Evolutionary conservation across 2,797 vertebrate species (phyloP).

Genomic region (Tapera naevia): DNA sequence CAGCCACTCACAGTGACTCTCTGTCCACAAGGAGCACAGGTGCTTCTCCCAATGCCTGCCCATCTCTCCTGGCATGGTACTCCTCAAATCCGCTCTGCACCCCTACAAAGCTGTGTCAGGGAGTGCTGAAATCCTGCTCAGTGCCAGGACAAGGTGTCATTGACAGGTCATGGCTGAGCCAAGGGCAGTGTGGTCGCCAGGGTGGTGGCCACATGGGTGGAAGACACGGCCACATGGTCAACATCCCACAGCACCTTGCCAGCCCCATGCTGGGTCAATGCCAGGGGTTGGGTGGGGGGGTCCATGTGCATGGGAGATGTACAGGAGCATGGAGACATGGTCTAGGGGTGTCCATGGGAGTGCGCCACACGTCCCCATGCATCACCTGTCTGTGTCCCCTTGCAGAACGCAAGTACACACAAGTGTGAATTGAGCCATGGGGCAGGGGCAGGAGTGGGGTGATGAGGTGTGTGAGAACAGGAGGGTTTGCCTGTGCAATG

Average conservation of each 20-base stretch:
- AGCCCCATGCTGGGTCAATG: background rate
- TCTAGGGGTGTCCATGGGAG: rapidly evolving
- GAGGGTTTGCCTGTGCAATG: background rate
- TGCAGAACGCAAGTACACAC: rapidly evolving
- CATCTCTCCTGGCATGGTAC: rapidly evolving
- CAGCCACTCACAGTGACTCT: rapidly evolving
- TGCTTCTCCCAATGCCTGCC: background rate
- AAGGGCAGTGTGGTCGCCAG: too few relatives aligned
- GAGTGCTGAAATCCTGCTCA: background rate
- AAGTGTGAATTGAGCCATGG: rapidly evolving
- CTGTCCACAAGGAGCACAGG: rapidly evolving
- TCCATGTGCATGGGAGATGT: too few relatives aligned
- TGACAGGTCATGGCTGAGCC: rapidly evolving
- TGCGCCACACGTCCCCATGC: rapidly evolving
- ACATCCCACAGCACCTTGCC: background rate
- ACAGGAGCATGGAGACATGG: rapidly evolving
- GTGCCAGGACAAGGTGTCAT: rapidly evolving
- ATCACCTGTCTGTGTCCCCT: too few relatives aligned
- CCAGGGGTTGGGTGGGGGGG: rapidly evolving
- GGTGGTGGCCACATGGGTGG: rapidly evolving
- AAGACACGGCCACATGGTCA: background rate
- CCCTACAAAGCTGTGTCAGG: background rate
- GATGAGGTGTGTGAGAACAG: background rate
- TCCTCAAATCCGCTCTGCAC: background rate
- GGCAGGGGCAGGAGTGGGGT: background rate